phyloP scores from a whole-genome alignment of 2,113 vertebrate genomes.

The Phaethornis superciliosus region DNA sequence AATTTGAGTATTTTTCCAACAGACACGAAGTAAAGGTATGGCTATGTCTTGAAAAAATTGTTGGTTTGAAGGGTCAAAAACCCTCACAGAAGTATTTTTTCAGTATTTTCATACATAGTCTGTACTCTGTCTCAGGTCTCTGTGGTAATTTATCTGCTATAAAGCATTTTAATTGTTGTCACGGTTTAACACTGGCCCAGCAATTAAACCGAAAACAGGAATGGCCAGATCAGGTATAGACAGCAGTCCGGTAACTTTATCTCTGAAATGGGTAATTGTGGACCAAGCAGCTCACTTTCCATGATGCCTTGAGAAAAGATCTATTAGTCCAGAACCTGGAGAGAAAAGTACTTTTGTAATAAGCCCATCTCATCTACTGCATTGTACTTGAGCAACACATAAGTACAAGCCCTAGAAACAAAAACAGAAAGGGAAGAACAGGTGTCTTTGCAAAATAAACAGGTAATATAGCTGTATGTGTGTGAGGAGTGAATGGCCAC shows the following conservation, averaged over 20 bases:
- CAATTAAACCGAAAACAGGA: too few species aligned
- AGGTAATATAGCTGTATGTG: too few species aligned
- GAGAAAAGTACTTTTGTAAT: neutral
- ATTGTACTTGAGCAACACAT: rapidly evolving
- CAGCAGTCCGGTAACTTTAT: neutral
- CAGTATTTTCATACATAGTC: neutral
- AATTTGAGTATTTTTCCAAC: neutral
- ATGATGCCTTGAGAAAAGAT: neutral
- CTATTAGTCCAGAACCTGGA: neutral
- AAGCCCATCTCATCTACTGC: neutral
- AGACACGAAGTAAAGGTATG: neutral
- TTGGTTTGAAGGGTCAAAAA: neutral
- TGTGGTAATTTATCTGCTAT: neutral
- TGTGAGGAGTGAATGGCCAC: neutral
- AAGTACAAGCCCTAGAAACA: neutral
- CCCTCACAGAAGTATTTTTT: neutral
- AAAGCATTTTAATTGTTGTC: neutral
- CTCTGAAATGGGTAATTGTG: constrained; percentile 37
- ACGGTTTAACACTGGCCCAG: too few species aligned
- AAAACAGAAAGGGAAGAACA: neutral
- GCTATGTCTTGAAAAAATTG: neutral
- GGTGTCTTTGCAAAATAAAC: neutral
- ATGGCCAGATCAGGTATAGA: constrained; percentile 14
- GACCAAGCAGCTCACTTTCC: neutral
- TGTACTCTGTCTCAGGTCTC: neutral